These are phyloP conservation scores for Aurelia sp. DNA, from an alignment of 30 jellyfish, hydroid and myxozoan genomes.

Conservation along the genomic window DNA sequence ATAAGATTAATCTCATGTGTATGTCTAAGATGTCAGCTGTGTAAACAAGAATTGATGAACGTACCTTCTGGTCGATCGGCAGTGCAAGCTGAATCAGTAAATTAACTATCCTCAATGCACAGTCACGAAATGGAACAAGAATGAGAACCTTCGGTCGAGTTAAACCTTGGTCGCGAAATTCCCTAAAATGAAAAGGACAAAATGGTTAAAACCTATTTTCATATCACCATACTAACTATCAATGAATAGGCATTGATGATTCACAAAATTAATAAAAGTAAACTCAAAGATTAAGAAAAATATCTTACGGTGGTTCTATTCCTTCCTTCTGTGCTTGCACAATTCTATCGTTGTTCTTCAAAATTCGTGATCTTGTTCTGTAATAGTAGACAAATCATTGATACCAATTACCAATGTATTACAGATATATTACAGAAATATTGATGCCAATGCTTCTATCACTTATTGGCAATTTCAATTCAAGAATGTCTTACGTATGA, in stretches of 20 bases:
- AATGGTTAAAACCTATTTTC: too few species aligned
- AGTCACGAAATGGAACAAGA: slow-evolving; percentile 90
- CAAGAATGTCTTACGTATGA: too few species aligned
- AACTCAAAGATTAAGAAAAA: background rate
- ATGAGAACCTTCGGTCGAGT: slow-evolving; percentile 93
- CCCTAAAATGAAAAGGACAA: slow-evolving; percentile 51
- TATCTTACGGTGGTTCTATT: slow-evolving; percentile 64
- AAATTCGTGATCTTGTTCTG: slow-evolving; percentile 91
- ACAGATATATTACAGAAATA: too few species aligned
- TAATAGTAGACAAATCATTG: background rate
- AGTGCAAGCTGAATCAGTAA: slow-evolving; percentile 68
- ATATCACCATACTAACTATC: too few species aligned
- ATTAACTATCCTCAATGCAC: slow-evolving; percentile 79
- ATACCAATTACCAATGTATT: too few species aligned
- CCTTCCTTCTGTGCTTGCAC: slow-evolving; percentile 76
- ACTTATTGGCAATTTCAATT: too few species aligned
- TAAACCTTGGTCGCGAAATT: slow-evolving; percentile 94
- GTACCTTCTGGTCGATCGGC: slow-evolving; percentile 72
- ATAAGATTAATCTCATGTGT: too few species aligned
- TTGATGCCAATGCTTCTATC: too few species aligned
- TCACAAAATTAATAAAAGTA: too few species aligned
- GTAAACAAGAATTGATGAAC: background rate
- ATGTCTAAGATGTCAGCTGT: background rate
- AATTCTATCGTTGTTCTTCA: slow-evolving; percentile 87
- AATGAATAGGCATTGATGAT: too few species aligned